Percentiles rank a stretch among this genome's conserved stretches.
These are phyloP conservation scores for Chaitophorus viminalis DNA, from an alignment of 2,888 invertebrate genomes.

Conservation along the genomic window DNA sequence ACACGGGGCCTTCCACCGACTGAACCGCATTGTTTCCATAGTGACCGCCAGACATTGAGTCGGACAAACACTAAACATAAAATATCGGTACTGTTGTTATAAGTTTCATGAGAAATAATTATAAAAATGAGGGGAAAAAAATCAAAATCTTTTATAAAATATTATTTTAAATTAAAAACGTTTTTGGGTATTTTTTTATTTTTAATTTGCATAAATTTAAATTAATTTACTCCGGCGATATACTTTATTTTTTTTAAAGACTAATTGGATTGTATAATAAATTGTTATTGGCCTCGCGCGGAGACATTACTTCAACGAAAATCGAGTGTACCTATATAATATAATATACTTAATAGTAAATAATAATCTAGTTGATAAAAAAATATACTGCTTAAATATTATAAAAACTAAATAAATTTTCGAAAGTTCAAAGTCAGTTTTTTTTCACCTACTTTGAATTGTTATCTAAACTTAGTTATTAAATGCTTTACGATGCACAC, in stretches of 20 bases:
- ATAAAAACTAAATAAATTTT: not conserved
- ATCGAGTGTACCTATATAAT: not conserved
- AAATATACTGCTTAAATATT: not conserved
- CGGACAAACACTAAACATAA: conserved; percentile 66
- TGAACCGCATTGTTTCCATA: conserved; percentile 63
- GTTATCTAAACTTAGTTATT: not conserved
- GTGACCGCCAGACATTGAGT: conserved; percentile 68
- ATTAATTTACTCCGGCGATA: conserved; percentile 38
- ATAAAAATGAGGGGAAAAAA: not conserved
- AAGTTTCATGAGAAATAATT: not conserved
- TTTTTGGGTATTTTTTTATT: not conserved
- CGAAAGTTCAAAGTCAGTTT: not conserved
- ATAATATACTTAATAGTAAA: not conserved
- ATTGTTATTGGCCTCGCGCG: conserved; percentile 29
- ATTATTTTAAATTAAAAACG: conserved; percentile 43
- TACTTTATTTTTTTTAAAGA: conserved; percentile 37
- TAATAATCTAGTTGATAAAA: not conserved
- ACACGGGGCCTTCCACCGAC: conserved; percentile 68
- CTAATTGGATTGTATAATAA: conserved; percentile 46
- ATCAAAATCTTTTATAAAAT: conserved; percentile 41
- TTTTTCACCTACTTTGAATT: not conserved
- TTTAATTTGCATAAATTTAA: conserved; percentile 54
- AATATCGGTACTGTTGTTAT: conserved; percentile 23
- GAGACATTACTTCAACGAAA: conserved; percentile 22
- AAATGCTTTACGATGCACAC: not conserved